Evolutionary conservation across 2,113 vertebrate genomes (phyloP).

Genomic region (Orientallactaga bullata): DNA sequence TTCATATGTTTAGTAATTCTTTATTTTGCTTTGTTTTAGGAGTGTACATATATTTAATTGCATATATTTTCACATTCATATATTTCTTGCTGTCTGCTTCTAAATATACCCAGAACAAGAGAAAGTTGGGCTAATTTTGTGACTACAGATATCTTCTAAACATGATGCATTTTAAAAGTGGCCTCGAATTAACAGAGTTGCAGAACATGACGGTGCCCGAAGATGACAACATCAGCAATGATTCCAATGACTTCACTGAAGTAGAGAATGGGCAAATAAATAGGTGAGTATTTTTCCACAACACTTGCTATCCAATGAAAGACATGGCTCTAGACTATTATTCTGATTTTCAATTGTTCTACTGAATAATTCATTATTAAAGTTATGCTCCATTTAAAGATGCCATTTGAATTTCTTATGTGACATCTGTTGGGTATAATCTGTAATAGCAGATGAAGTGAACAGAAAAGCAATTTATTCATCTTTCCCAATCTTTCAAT

Average conservation of each 20-base stretch:
- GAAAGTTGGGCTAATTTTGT: constrained; percentile 71
- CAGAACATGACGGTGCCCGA: constrained; percentile 90
- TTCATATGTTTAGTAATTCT: constrained; percentile 15
- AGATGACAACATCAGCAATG: constrained; percentile 90
- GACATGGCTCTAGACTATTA: constrained; percentile 78
- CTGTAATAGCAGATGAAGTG: constrained; percentile 84
- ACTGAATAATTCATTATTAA: constrained; percentile 87
- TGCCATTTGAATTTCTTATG: constrained; percentile 87
- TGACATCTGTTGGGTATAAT: constrained; percentile 86
- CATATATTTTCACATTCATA: constrained; percentile 16
- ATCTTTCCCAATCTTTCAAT: constrained; percentile 79
- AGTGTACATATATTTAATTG: constrained; percentile 10
- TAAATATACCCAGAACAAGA: constrained; percentile 71
- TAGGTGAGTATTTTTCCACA: constrained; percentile 88
- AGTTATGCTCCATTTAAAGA: constrained; percentile 86
- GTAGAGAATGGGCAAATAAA: constrained; percentile 90
- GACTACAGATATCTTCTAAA: constrained; percentile 65
- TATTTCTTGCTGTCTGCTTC: constrained; percentile 66
- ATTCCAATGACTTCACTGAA: constrained; percentile 90
- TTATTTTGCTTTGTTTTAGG: constrained; percentile 74
- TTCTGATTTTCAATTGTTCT: constrained; percentile 82
- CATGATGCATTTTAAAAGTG: constrained; percentile 90
- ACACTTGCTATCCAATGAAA: constrained; percentile 71
- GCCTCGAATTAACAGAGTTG: constrained; percentile 89
- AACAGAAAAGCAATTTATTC: constrained; percentile 84